phyloP scores from a whole-genome alignment of 2,888 invertebrate species.

The Morinoia aosen region DNA sequence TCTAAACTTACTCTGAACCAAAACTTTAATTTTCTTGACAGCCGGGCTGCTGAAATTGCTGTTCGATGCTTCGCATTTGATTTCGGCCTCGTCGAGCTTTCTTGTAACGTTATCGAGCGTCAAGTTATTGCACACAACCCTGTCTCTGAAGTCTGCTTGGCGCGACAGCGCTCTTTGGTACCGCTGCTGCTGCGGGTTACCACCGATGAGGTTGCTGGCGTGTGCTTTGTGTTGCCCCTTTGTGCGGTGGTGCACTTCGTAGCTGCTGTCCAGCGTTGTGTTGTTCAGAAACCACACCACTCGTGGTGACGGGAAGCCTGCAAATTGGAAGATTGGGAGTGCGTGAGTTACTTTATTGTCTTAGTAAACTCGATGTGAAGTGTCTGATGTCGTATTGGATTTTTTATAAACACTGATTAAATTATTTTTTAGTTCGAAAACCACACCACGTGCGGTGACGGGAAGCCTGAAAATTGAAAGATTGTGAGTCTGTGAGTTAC shows the following conservation, averaged over 20 bases:
- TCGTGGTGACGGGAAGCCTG: no score
- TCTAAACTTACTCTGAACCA: conserved; percentile 6
- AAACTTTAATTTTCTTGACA: not conserved
- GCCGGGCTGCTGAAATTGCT: conserved; percentile 43
- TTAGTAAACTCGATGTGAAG: no score
- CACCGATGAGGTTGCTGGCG: not conserved
- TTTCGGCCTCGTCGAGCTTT: not conserved
- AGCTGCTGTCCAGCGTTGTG: not conserved
- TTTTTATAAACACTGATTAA: no score
- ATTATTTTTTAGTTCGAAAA: no score
- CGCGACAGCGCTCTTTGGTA: not conserved
- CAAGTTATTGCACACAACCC: conserved; percentile 23
- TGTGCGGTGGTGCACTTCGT: not conserved
- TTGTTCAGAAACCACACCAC: not conserved
- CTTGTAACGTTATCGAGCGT: not conserved
- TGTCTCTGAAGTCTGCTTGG: not conserved
- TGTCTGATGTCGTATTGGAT: no score
- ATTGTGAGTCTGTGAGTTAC: no score
- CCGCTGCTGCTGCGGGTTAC: not conserved
- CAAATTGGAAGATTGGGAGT: no score
- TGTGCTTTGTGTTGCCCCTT: conserved; percentile 22
- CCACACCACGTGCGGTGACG: no score
- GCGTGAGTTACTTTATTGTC: no score
- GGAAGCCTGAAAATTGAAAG: no score
- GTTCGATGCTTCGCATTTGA: conserved; percentile 32